Evolutionary conservation across 1,140 invertebrate species (phyloP), one percentile per base, ranked within the genome.

Genomic region (Heliothis subflexa): DNA sequence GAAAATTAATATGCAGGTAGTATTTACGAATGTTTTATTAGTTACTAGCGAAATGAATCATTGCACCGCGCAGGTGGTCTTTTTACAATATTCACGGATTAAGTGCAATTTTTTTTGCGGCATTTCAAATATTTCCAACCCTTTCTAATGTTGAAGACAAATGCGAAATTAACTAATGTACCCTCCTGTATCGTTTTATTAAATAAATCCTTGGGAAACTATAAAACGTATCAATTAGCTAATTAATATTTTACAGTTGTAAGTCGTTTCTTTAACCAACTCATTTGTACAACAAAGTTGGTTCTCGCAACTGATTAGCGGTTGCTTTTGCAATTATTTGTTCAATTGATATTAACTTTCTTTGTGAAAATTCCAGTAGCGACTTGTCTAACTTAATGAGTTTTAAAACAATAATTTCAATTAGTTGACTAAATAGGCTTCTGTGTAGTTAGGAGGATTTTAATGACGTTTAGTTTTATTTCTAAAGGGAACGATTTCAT

Each of bases 211-310:
- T n/a, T 55, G 10, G 10, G 10, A 18, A 55, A 55, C 16, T 16
- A 54, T 54, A 16, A 54, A 16, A 55, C 50, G 13, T 52, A n/a
- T 16, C 9, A 47, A 49, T 49, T 66, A 66, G 9, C 33, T 49
- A 16, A 33, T 49, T 40, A 45, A 21, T 66, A 21, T 49, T 66
- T 49, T 21, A 49, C 3, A 21, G 11, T 3, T 5, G 16, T n/a
- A 40, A 66, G 45, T n/a, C 3, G 18, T 25, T 66, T 50, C 10
- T 47, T 47, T 12, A 21, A 47, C 10, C 40, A 3, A 10, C 11
- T 66, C 18, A 66, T 49, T 47, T 61, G 59, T 61, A 61, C 28
- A 61, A 47, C 62, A 18, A 18, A 66, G 1, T 7, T 47, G n/a
- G 0, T 47, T 7, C 12, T 12, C 40, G 7, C 13, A 45, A 66